Conservation (phyloP, 2,797 vertebrate species). For the Odontamblyopus rebecca region DNA sequence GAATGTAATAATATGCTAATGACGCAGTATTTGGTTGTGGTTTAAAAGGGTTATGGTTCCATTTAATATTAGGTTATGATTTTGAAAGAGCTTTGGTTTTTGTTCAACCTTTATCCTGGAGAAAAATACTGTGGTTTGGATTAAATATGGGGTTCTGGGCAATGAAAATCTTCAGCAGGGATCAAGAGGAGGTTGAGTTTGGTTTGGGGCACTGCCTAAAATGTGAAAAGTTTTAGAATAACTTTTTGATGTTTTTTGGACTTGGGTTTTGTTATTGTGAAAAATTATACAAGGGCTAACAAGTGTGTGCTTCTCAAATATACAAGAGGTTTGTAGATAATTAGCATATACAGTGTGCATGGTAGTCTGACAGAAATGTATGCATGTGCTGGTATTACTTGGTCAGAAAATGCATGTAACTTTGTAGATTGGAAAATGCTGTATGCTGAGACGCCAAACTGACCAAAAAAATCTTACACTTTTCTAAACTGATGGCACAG, state of each 20-base stretch:
- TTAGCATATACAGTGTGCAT: too few species aligned
- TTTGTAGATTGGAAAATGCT: too few species aligned
- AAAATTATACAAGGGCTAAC: too few species aligned
- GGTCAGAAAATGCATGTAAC: too few species aligned
- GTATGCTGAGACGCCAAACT: too few species aligned
- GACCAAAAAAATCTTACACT: too few species aligned
- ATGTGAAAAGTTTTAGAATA: not conserved
- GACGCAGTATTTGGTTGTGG: not conserved
- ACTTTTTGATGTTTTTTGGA: not conserved
- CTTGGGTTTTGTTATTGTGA: not conserved
- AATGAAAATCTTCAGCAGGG: slow-evolving; percentile 20
- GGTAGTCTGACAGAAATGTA: too few species aligned
- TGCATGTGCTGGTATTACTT: too few species aligned
- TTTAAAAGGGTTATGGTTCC: not conserved
- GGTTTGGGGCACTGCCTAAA: not conserved
- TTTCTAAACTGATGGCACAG: too few species aligned
- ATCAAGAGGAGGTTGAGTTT: slow-evolving; percentile 3
- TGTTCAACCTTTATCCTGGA: not conserved
- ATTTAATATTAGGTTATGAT: slow-evolving; percentile 6
- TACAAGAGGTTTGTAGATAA: too few species aligned
- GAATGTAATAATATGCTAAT: not conserved
- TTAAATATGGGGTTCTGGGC: slow-evolving; percentile 12
- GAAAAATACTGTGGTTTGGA: slow-evolving; percentile 8
- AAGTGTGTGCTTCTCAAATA: too few species aligned
- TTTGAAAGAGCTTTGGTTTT: not conserved